Evolutionary conservation across 2,113 vertebrate genomes (phyloP).

Genomic region (Ciconia maguari): DNA sequence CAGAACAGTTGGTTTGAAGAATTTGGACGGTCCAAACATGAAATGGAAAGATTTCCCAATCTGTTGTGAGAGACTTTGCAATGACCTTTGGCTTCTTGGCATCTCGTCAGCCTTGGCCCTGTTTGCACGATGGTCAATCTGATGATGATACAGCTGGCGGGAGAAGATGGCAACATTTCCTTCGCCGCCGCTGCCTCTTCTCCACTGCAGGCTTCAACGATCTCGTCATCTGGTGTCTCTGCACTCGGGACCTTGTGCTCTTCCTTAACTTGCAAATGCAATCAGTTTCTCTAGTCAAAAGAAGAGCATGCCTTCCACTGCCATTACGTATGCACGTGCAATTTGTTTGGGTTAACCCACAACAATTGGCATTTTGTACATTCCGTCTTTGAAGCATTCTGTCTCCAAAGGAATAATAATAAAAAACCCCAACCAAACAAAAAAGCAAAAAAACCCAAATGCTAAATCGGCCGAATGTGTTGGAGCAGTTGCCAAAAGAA

Average conservation of each 20-base stretch:
- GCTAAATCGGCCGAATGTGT: not conserved
- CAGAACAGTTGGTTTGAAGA: not conserved
- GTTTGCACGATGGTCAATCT: not conserved
- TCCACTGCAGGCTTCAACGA: not conserved
- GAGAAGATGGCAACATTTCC: not conserved
- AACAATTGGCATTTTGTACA: not conserved
- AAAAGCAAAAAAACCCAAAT: fast-evolving
- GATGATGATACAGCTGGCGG: not conserved
- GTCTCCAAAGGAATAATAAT: not conserved
- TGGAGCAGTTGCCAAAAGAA: not conserved
- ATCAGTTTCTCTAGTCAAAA: not conserved
- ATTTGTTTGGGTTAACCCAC: not conserved
- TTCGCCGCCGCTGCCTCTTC: not conserved
- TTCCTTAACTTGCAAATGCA: not conserved
- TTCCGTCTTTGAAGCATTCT: not conserved
- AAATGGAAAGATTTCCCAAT: not conserved
- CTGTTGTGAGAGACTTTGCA: not conserved
- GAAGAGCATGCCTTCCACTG: not conserved
- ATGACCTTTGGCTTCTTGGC: not conserved
- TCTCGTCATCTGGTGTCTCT: not conserved
- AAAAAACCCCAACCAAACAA: not conserved
- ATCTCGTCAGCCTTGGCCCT: not conserved
- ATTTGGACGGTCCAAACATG: not conserved
- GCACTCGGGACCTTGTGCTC: not conserved
- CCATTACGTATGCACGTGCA: fast-evolving